Evolutionary conservation across 2,113 vertebrate genomes (phyloP).

Genomic region (Gorsachius goisagi): DNA sequence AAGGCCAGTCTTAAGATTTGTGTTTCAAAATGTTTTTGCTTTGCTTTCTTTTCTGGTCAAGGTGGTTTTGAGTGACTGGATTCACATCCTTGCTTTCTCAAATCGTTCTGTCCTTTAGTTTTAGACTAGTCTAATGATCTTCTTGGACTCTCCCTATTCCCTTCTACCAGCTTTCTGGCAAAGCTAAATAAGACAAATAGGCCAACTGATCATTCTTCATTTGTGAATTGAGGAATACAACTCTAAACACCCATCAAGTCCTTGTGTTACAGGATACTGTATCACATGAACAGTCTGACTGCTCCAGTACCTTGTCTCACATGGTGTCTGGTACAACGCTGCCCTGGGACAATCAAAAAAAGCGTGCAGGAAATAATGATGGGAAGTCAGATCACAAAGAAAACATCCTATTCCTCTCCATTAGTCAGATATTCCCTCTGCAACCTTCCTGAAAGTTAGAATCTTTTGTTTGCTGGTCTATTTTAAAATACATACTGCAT

Average conservation of each 20-base stretch:
- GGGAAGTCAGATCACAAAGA: neutral
- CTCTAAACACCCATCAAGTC: neutral
- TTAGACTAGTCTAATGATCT: neutral
- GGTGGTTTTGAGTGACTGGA: neutral
- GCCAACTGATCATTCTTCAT: neutral
- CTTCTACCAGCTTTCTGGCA: neutral
- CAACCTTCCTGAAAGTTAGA: neutral
- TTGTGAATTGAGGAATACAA: neutral
- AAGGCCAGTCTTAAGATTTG: neutral
- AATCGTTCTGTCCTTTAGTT: neutral
- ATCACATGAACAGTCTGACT: neutral
- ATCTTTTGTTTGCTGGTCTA: neutral
- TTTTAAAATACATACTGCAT: neutral
- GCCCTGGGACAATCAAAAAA: neutral
- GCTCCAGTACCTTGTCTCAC: accelerated
- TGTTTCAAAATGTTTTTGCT: neutral
- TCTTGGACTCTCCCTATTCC: neutral
- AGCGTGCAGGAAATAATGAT: neutral
- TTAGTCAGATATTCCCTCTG: neutral
- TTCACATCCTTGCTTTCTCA: neutral
- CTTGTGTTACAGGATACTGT: neutral
- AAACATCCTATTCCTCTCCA: neutral
- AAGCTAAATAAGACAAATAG: neutral
- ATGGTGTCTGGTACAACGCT: accelerated
- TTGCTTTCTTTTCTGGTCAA: neutral